Evolutionary conservation across 2,888 invertebrate species (phyloP), one percentile per base, ranked within the genome.

Genomic region (Pristionchus arcanus): DNA sequence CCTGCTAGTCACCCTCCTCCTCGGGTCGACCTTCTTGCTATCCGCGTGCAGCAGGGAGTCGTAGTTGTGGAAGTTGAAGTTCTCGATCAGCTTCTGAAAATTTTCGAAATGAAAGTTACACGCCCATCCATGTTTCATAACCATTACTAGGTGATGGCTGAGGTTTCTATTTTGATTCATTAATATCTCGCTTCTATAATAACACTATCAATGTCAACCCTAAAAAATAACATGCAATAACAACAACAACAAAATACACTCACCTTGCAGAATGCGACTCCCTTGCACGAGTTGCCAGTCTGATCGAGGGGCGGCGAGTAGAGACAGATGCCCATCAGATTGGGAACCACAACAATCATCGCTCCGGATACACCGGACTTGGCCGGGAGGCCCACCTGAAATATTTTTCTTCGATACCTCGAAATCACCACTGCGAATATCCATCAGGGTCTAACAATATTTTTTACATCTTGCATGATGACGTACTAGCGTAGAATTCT

Each of bases 61-160:
- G 95, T 98, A 99, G 95, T 98, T 97, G 96, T 98, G 98, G 96
- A 99, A 98, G 95, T 98, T 98, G 95, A 98, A 99, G 90, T 97
- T 97, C 90, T 97, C 96, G 0, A 98, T 97, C 91, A 98, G 96
- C 84, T 92, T 92, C 90, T 92, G 63, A 13, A 89, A 42, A 34
- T 31, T 31, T 31, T 21, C 2, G 0, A 9, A 31, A 31, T 68
- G 7, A n/a, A n/a, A 63, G 5, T n/a, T n/a, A n/a, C 25, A n/a
- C 21, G 25, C n/a, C 0, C n/a, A 11, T 63, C 0, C 21, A 25
- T 55, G 63, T 63, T n/a, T 63, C 63, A 63, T 1, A n/a, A 59
- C 21, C n/a, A 19, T n/a, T 42, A 49, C 42, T 11, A 3, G 13
- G 42, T 3, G 42, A 3, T 13, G 13, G 42, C 42, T 7, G 42